Conservation (phyloP, 2,113 vertebrate species). For the Sinocyclocheilus rhinocerous region DNA sequence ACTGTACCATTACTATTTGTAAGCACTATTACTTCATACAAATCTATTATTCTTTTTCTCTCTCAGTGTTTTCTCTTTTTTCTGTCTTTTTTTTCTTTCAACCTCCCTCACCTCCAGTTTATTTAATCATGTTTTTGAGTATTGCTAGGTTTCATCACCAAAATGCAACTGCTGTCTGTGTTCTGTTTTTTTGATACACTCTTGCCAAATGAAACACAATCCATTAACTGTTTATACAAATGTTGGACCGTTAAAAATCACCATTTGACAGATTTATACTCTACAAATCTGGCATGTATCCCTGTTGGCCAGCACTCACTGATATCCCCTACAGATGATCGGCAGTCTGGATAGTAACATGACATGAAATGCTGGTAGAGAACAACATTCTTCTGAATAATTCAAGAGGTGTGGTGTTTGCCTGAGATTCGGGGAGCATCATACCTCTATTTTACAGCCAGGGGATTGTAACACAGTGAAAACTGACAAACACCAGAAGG, state of each 20-base stretch:
- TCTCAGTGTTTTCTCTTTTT: background rate
- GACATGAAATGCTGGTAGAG: conserved; percentile 20
- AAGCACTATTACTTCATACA: background rate
- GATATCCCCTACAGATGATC: conserved; percentile 17
- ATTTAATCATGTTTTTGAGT: background rate
- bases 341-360: background rate
- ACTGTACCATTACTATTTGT: background rate
- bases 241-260: background rate
- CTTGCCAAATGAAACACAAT: background rate
- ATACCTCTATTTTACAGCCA: background rate
- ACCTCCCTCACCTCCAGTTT: background rate
- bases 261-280: background rate
- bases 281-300: background rate
- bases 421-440: conserved; percentile 24
- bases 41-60: background rate
- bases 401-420: conserved; percentile 32
- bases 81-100: background rate
- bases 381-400: conserved; percentile 44
- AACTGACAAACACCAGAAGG: background rate
- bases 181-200: background rate
- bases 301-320: conserved; percentile 2
- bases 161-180: background rate
- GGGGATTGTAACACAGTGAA: conserved; percentile 1
- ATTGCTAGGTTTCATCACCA: background rate
- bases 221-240: conserved; percentile 21